Evolutionary conservation across 2,113 vertebrate species (phyloP).

Genomic region (Nycticebus coucang): DNA sequence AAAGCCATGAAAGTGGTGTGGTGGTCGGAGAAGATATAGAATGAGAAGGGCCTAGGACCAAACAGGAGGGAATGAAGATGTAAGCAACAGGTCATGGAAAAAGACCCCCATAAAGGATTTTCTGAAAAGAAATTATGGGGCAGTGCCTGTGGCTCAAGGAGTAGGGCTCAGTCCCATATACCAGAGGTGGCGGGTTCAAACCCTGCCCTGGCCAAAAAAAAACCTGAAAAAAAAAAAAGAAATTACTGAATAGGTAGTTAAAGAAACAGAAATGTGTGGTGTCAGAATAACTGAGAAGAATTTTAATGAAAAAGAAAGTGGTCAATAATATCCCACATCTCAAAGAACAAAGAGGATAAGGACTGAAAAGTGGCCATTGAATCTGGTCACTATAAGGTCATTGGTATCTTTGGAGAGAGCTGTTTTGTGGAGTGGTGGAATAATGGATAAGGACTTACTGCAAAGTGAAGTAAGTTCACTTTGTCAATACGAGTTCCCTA

Average conservation of each 20-base stretch:
- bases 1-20: background rate
- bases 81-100: background rate
- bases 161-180: no score
- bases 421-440: slow-evolving; percentile 57
- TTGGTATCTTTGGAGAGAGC: slow-evolving; percentile 46
- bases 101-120: background rate
- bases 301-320: background rate
- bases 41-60: background rate
- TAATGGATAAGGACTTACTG: slow-evolving; percentile 64
- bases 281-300: slow-evolving; percentile 5
- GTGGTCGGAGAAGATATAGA: background rate
- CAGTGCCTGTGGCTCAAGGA: no score
- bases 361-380: slow-evolving; percentile 29
- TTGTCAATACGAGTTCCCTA: slow-evolving; percentile 60
- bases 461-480: slow-evolving; percentile 54
- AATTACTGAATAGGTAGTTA: background rate
- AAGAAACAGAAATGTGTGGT: background rate
- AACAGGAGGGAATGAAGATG: slow-evolving; percentile 30
- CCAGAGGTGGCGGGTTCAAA: no score
- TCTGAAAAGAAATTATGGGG: background rate
- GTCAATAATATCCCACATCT: background rate
- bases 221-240: background rate
- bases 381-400: slow-evolving; percentile 3
- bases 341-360: slow-evolving; percentile 29
- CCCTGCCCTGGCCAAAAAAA: no score